Base-by-base conservation (phyloP, 2,888 invertebrate species). In the Parapristionchus giblindavisi region DNA sequence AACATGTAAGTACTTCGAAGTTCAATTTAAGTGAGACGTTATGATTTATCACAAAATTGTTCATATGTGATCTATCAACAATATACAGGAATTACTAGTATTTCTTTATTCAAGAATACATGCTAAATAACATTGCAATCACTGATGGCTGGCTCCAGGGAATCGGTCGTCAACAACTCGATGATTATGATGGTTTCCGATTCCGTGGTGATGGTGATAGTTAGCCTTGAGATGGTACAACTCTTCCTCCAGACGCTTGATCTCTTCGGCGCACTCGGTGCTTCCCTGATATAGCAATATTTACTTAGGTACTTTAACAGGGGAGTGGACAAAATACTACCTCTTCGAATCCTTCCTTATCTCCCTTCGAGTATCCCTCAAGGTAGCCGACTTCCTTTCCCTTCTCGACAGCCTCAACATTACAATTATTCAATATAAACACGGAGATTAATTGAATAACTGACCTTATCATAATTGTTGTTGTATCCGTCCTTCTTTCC, bases 361-460 rank as follows among this genome's bases (percentile, higher is more conserved):
- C 63, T 40, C 63, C 63, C 17, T 27, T 43, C 1, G 40, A 27
- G 40, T 43, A 43, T 43, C 63, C 63, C 63, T 65, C 63, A n/a
- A 21, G 17, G 11, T 8, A 27, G 2, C 63, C 63, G 43, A 43
- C 6, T 29, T 65, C 63, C 2, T 21, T 17, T 65, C 63, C 63
- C 8, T 43, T 40, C 63, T 65, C 43, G 63, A n/a, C 21, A 3
- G 63, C 63, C 63, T 61, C 2, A 17, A 61, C 6, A n/a, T n/a
- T 34, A 60, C 17, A 21, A 3, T 32, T 27, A 32, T 32, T n/a
- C 52, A 8, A 52, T 52, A n/a, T n/a, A 54, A n/a, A n/a, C n/a
- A n/a, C 6, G 4, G 5, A 54, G 24, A n/a, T 54, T n/a, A 21
- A 5, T 54, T 5, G n/a, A 54, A 54, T n/a, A 5, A 17, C 61